Percentiles rank a stretch among this genome's conserved stretches.
phyloP scores from a whole-genome alignment of 1,140 invertebrate species.

The Leptopilina clavipes region DNA sequence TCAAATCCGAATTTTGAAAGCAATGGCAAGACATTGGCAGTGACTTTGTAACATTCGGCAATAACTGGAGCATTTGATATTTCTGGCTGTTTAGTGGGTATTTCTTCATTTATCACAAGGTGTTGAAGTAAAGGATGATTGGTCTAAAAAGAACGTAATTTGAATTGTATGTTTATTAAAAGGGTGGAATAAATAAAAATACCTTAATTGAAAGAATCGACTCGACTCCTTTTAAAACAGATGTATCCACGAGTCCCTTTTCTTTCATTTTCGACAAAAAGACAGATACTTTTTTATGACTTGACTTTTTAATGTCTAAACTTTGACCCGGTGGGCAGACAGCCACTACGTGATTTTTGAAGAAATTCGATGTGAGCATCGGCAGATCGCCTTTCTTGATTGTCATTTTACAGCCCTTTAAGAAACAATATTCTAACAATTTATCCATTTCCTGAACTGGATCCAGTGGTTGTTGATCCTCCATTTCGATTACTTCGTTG shows the following conservation, averaged over 20 bases:
- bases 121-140: constrained; percentile 65
- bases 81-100: constrained; percentile 59
- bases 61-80: constrained; percentile 75
- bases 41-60: constrained; percentile 82
- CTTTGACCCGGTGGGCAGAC: constrained; percentile 80
- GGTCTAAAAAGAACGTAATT: constrained; percentile 73
- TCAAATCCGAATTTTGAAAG: constrained; percentile 77
- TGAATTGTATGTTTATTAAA: constrained; percentile 47
- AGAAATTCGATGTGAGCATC: constrained; percentile 85
- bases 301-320: constrained; percentile 92
- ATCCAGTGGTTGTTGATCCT: constrained; percentile 55
- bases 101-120: constrained; percentile 58
- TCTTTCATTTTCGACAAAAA: constrained; percentile 81
- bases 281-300: constrained; percentile 90
- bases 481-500: constrained; percentile 38
- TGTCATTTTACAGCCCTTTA: constrained; percentile 84
- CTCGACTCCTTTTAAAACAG: constrained; percentile 78
- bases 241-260: constrained; percentile 76
- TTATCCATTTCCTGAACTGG: constrained; percentile 82
- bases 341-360: constrained; percentile 85
- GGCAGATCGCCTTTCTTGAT: constrained; percentile 81
- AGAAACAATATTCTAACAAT: constrained; percentile 84
- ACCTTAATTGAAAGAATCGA: constrained; percentile 76
- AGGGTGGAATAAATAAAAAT: constrained; percentile 35
- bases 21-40: constrained; percentile 79